Percentiles rank a stretch among this genome's conserved stretches.
phyloP scores from a whole-genome alignment of 2,797 vertebrate genomes.

The Xenops minutus region DNA sequence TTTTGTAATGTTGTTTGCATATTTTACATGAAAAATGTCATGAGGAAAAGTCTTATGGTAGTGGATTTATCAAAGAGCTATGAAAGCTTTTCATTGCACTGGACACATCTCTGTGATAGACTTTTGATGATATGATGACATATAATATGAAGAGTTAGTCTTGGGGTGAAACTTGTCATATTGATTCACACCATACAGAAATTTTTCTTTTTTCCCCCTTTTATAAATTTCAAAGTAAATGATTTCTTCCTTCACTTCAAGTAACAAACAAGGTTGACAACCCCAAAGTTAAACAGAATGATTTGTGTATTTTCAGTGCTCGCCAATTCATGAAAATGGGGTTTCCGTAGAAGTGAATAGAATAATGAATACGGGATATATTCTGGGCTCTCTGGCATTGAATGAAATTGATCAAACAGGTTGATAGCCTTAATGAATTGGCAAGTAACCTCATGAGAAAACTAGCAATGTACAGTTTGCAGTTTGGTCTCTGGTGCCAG shows the following conservation, averaged over 20 bases:
- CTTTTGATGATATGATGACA: background rate
- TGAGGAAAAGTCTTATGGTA: background rate
- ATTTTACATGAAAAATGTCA: background rate
- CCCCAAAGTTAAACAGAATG: background rate
- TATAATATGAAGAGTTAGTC: background rate
- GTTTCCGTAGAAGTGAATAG: background rate
- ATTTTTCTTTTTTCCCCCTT: background rate
- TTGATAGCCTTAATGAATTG: background rate
- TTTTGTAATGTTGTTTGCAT: background rate
- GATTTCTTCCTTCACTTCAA: background rate
- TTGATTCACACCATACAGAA: background rate
- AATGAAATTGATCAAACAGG: background rate
- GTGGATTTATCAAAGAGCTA: background rate
- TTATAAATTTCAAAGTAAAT: background rate
- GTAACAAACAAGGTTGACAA: background rate
- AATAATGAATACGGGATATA: background rate
- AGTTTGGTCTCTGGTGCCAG: background rate
- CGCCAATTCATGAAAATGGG: background rate
- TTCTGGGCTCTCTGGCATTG: background rate
- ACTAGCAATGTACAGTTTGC: background rate
- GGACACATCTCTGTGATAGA: background rate
- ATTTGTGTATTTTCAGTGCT: background rate
- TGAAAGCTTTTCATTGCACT: background rate
- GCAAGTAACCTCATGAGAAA: background rate
- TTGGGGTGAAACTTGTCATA: background rate